A percentile compares a stretch with the other conserved stretches of the same genome.
Conservation (phyloP, 2,113 vertebrate species). For the Lasiurus borealis region DNA sequence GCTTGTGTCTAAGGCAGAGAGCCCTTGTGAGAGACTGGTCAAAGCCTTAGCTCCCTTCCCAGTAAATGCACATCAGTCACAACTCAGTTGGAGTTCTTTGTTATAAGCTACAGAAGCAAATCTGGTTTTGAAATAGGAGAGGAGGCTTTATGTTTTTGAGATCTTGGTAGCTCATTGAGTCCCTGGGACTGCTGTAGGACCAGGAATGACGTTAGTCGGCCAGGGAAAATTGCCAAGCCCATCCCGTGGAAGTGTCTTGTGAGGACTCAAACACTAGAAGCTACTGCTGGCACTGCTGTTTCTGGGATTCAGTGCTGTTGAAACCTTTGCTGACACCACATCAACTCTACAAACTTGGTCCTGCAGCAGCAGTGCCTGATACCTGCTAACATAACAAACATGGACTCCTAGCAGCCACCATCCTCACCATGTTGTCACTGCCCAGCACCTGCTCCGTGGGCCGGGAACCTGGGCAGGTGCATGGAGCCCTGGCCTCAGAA, state of each 20-base stretch:
- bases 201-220: neutral
- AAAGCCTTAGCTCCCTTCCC: neutral
- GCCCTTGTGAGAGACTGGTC: neutral
- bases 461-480: no score
- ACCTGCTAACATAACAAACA: neutral
- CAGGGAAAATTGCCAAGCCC: neutral
- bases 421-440: accelerated
- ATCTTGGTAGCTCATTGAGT: neutral
- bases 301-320: neutral
- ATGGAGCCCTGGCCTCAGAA: neutral
- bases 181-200: neutral
- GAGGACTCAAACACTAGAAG: neutral
- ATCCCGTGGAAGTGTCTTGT: neutral
- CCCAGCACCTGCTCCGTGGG: neutral
- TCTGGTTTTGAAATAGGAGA: neutral
- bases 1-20: neutral
- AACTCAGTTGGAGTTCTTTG: neutral
- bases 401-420: neutral
- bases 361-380: neutral
- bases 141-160: neutral
- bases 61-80: neutral
- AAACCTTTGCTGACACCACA: neutral
- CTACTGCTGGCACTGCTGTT: neutral
- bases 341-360: neutral
- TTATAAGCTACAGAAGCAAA: neutral